phyloP scores from a whole-genome alignment of 2,113 vertebrate species.

The Nothoprocta perdicaria region DNA sequence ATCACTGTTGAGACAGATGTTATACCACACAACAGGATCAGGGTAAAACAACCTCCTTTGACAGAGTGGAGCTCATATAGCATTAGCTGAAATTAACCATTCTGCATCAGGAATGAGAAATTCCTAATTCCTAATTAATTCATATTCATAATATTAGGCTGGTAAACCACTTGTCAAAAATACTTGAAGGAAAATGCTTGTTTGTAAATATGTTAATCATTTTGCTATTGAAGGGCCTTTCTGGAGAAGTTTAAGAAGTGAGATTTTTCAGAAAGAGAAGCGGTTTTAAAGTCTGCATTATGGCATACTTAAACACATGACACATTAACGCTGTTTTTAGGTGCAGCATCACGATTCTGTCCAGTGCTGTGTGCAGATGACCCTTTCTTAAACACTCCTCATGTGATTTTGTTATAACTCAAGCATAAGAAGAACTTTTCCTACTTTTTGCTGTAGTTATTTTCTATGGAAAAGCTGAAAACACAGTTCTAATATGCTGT shows the following conservation, averaged over 20 bases:
- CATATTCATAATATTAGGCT: neutral
- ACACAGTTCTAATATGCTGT: neutral
- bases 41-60: neutral
- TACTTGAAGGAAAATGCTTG: neutral
- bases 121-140: too few relatives aligned
- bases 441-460: conserved; percentile 6
- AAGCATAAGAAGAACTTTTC: neutral
- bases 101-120: too few relatives aligned
- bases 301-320: neutral
- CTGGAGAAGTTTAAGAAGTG: neutral
- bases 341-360: neutral
- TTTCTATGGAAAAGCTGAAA: conserved; percentile 2
- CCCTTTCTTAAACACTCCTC: neutral
- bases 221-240: neutral
- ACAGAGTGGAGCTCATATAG: too few relatives aligned
- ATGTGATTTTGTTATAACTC: neutral
- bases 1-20: neutral
- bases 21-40: neutral
- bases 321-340: neutral
- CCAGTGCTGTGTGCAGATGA: neutral
- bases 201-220: neutral
- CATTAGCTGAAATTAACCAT: too few relatives aligned
- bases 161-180: neutral
- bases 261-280: neutral
- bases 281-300: neutral